Evolutionary conservation across 2,113 vertebrate species (phyloP).

Genomic region (Paracanthobrama guichenoti): DNA sequence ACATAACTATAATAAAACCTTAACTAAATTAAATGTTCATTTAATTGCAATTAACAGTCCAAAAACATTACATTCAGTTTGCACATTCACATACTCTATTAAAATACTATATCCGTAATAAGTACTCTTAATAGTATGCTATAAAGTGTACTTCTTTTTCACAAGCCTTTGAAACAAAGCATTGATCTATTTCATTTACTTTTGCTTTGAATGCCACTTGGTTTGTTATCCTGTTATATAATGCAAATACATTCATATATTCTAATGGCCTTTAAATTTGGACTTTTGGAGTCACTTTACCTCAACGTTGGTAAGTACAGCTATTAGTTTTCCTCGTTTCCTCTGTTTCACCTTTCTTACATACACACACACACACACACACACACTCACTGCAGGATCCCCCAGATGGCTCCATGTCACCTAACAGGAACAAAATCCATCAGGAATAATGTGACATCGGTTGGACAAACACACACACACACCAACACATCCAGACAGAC

Average conservation of each 20-base stretch:
- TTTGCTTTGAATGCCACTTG: not conserved
- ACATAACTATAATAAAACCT: too few species aligned
- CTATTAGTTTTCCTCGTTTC: not conserved
- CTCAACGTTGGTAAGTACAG: not conserved
- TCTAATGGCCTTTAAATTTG: not conserved
- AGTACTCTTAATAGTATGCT: not conserved
- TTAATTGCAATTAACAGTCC: not conserved
- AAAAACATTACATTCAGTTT: not conserved
- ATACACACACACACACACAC: not conserved
- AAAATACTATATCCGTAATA: not conserved
- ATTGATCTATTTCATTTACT: not conserved
- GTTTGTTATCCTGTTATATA: not conserved
- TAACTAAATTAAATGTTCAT: not conserved
- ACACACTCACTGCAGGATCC: slow-evolving; percentile 4
- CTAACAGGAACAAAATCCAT: slow-evolving; percentile 55
- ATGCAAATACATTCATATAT: not conserved
- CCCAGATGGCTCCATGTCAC: slow-evolving; percentile 57
- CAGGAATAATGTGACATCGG: slow-evolving; percentile 57
- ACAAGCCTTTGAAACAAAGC: too few species aligned
- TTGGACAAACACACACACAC: slow-evolving; percentile 49
- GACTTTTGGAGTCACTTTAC: not conserved
- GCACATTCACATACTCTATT: not conserved
- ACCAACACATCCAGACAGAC: slow-evolving; percentile 39
- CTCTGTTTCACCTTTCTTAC: slow-evolving; percentile 30
- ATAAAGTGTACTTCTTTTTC: not conserved